These are phyloP conservation scores for Misgurnus mizolepis DNA, from an alignment of 2,113 vertebrate species.

Conservation along the genomic window DNA sequence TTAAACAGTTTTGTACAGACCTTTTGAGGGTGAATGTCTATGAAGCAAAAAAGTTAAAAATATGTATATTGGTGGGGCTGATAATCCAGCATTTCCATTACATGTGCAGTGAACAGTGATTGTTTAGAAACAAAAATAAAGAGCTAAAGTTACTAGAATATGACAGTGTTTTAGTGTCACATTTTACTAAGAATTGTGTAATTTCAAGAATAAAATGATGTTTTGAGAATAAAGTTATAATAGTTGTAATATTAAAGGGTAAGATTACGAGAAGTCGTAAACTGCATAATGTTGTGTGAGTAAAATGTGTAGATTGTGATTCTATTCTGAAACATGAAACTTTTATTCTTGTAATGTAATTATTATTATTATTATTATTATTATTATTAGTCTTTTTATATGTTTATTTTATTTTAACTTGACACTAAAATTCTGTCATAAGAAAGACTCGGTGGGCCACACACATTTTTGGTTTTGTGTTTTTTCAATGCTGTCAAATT, in stretches of 20 bases:
- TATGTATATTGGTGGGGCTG: slow-evolving; percentile 58
- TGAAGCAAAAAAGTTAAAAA: slow-evolving; percentile 49
- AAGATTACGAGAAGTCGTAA: no score
- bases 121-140: slow-evolving; percentile 34
- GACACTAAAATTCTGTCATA: not conserved
- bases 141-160: not conserved
- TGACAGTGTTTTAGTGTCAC: no score
- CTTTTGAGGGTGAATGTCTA: slow-evolving; percentile 60
- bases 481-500: slow-evolving; percentile 53
- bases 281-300: no score
- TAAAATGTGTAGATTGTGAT: no score
- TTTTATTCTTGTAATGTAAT: no score
- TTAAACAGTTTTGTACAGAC: slow-evolving; percentile 55
- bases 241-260: no score
- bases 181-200: no score
- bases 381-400: no score
- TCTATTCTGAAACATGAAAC: no score
- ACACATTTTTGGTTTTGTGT: slow-evolving; percentile 50
- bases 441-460: slow-evolving; percentile 49
- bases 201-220: no score
- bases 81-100: slow-evolving; percentile 57
- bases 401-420: not conserved
- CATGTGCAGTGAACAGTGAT: slow-evolving; percentile 64
- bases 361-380: no score
- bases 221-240: no score